Percentiles rank a stretch among this genome's conserved stretches.
Conservation (phyloP, 2,113 vertebrate genomes). For the Mus pahari region DNA sequence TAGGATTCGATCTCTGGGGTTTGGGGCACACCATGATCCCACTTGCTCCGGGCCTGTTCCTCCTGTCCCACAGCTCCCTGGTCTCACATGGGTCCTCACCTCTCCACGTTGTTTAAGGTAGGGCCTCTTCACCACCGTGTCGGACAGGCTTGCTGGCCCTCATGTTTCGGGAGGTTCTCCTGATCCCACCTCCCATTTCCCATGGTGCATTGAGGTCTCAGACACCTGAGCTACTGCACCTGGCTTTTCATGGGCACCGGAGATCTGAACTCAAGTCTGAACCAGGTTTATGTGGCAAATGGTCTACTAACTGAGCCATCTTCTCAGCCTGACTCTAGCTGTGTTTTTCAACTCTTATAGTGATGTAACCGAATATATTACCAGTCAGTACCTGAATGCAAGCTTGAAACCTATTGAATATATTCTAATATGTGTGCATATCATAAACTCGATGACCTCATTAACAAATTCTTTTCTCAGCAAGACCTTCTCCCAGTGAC, state of each 20-base stretch:
- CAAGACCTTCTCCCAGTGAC: not conserved
- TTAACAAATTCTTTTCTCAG: not conserved
- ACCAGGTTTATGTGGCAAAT: not conserved
- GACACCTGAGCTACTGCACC: not conserved
- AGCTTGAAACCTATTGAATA: not conserved
- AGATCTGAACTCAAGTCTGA: not conserved
- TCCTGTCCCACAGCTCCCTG: too few species aligned
- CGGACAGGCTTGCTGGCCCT: not conserved
- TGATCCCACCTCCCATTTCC: not conserved
- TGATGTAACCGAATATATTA: not conserved
- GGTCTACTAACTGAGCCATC: not conserved
- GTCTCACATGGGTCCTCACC: too few species aligned
- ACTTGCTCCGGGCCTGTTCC: too few species aligned
- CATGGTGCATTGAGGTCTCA: not conserved
- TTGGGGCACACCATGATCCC: too few species aligned
- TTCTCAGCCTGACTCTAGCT: not conserved
- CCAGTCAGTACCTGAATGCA: not conserved
- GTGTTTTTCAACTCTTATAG: not conserved
- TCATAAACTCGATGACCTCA: not conserved
- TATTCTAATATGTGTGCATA: not conserved
- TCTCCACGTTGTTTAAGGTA: too few species aligned
- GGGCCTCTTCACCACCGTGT: not conserved
- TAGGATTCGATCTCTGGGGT: too few species aligned
- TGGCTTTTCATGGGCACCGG: not conserved
- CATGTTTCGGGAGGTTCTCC: not conserved